Evolutionary conservation across 2,888 invertebrate species (phyloP).

Genomic region (Himalopsyche kuldschensis): DNA sequence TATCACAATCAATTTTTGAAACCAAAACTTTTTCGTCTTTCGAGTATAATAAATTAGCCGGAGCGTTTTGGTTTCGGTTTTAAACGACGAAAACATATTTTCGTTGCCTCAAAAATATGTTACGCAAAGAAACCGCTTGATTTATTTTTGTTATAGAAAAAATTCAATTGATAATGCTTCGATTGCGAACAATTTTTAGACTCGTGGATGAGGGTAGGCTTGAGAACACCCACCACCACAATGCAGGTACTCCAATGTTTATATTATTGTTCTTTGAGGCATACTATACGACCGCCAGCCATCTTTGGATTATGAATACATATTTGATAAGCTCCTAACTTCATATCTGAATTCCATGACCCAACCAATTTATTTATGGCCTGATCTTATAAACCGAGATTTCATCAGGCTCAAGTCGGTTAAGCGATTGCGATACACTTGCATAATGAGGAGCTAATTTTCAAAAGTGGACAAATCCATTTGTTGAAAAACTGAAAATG

Average conservation of each 20-base stretch:
- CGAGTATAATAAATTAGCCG: no score
- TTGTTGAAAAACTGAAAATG: no score
- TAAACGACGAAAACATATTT: no score
- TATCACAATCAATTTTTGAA: no score
- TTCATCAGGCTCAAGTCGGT: neutral
- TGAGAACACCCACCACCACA: neutral
- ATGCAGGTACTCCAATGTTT: neutral
- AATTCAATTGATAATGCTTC: no score
- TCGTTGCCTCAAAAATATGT: no score
- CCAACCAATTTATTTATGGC: neutral
- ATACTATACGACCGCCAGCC: neutral
- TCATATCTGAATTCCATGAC: neutral
- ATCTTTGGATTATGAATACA: neutral
- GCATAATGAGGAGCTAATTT: neutral
- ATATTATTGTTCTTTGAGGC: neutral
- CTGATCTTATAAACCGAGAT: neutral
- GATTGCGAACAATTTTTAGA: no score
- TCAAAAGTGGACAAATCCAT: no score
- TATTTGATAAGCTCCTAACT: neutral
- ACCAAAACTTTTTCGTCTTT: no score
- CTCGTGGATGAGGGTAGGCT: neutral
- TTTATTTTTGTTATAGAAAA: no score
- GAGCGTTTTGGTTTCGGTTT: no score
- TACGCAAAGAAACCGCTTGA: no score
- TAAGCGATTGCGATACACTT: neutral